phyloP scores from a whole-genome alignment of 2,888 invertebrate genomes.

The Netelia virgata region DNA sequence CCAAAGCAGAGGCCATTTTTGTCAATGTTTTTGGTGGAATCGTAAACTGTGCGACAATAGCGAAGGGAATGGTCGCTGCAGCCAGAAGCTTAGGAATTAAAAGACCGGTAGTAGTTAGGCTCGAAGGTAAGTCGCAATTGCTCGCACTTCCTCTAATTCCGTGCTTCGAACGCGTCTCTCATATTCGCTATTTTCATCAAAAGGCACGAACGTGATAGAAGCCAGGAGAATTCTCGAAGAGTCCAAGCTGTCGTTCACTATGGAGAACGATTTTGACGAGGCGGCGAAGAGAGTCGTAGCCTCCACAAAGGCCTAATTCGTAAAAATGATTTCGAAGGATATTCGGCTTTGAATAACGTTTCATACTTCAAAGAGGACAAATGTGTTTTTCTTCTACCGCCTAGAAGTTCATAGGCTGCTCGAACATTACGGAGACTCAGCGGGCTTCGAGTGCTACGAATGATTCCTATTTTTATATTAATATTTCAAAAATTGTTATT shows the following conservation, averaged over 20 bases:
- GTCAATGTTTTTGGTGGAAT: slow-evolving; percentile 99
- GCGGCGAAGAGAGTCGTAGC: slow-evolving; percentile 95
- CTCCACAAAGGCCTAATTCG: slow-evolving; percentile 72
- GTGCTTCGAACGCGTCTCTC: background rate
- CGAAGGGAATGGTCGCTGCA: slow-evolving; percentile 97
- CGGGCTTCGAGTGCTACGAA: slow-evolving; percentile 14
- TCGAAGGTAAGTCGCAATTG: slow-evolving; percentile 91
- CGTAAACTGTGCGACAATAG: slow-evolving; percentile 98
- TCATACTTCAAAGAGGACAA: slow-evolving; percentile 7
- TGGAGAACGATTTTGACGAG: slow-evolving; percentile 95
- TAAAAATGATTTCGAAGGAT: background rate
- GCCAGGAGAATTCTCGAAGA: slow-evolving; percentile 93
- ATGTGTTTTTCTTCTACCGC: background rate
- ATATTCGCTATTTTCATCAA: slow-evolving; percentile 52
- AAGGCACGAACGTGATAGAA: slow-evolving; percentile 93
- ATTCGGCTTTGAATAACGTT: background rate
- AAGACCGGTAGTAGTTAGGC: slow-evolving; percentile 95
- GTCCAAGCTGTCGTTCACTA: slow-evolving; percentile 93
- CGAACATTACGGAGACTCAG: background rate
- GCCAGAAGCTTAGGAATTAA: slow-evolving; percentile 92
- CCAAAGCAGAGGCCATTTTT: slow-evolving; percentile 96
- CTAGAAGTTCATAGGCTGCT: background rate
- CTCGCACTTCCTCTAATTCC: slow-evolving; percentile 37
- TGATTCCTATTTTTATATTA: slow-evolving; percentile 48
- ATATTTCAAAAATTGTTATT: slow-evolving; percentile 49